Base-by-base conservation (phyloP, 2,888 invertebrate genomes). In the Andricus curvator region DNA sequence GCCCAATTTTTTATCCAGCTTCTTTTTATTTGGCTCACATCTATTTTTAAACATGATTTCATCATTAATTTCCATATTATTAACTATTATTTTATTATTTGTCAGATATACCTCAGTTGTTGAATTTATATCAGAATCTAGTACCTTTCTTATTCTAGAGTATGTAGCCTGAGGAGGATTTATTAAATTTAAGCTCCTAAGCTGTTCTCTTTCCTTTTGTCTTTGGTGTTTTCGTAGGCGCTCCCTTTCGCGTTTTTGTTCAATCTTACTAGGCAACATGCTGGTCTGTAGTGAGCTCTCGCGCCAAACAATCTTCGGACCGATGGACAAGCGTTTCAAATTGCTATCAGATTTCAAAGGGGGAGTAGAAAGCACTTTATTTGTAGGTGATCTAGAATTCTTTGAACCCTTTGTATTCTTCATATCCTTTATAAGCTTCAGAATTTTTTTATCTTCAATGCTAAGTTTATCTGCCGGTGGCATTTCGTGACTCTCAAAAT, bases 301-400 rank as follows among this genome's bases (percentile, higher is more conserved):
- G 56, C n/a, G 56, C 56, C 56, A 56, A n/a, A n/a, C n/a, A 11
- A 56, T 56, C 56, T n/a, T 56, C n/a, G 56, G 56, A n/a, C 56
- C 56, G 56, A n/a, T 9, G 1, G n/a, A 11, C 11, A n/a, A n/a
- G n/a, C 56, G 9, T 56, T 56, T 56, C 9, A 56, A 56, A 56
- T 56, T 56, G 8, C n/a, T n/a, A 4, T n/a, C n/a, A 17, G 17
- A 15, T 3, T 56, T 56, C 9, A 56, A 56, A 0, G n/a, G 5
- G n/a, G 56, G 11, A 56, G 56, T 1, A 3, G n/a, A n/a, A n/a
- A 11, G n/a, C 2, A n/a, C 11, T n/a, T 56, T n/a, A 56, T 56
- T 56, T 56, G n/a, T 17, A 15, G 15, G 15, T 17, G 48, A n/a
- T 56, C 9, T 11, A 56, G 56, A 56, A 56, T 56, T n/a, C 56